A percentile compares a stretch with the other conserved stretches of the same genome.
Evolutionary conservation across 2,113 vertebrate species (phyloP).

Genomic region (Tor tambroides): DNA sequence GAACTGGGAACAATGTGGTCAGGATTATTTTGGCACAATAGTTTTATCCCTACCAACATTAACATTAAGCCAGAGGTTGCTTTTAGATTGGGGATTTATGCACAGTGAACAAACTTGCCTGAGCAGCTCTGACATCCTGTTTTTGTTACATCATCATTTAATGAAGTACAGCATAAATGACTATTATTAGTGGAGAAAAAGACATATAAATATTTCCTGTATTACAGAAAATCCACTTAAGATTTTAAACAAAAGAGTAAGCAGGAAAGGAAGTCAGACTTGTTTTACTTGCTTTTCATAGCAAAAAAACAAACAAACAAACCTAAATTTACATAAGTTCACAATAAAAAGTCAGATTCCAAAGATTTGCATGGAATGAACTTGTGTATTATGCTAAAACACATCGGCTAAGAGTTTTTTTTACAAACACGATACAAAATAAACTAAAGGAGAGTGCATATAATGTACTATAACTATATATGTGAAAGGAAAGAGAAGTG

Average conservation of each 20-base stretch:
- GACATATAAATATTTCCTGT: neutral
- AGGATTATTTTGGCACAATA: neutral
- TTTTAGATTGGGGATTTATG: neutral
- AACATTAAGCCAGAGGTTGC: neutral
- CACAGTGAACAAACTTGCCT: neutral
- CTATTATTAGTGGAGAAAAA: neutral
- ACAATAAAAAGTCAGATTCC: neutral
- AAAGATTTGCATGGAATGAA: neutral
- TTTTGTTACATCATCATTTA: neutral
- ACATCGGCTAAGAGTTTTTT: neutral
- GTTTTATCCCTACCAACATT: neutral
- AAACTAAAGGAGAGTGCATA: neutral
- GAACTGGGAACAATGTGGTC: neutral
- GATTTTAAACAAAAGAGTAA: neutral
- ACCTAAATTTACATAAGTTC: neutral
- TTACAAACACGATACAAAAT: neutral
- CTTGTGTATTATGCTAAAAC: neutral
- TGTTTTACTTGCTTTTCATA: neutral
- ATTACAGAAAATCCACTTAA: slow-evolving; percentile 10
- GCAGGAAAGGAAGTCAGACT: neutral
- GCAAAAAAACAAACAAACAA: neutral
- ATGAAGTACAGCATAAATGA: neutral
- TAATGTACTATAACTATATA: neutral
- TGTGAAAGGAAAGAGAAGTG: neutral
- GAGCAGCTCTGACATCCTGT: slow-evolving; percentile 11